Base-by-base conservation (phyloP, 2,888 invertebrate species). In the Oscheius sp. region DNA sequence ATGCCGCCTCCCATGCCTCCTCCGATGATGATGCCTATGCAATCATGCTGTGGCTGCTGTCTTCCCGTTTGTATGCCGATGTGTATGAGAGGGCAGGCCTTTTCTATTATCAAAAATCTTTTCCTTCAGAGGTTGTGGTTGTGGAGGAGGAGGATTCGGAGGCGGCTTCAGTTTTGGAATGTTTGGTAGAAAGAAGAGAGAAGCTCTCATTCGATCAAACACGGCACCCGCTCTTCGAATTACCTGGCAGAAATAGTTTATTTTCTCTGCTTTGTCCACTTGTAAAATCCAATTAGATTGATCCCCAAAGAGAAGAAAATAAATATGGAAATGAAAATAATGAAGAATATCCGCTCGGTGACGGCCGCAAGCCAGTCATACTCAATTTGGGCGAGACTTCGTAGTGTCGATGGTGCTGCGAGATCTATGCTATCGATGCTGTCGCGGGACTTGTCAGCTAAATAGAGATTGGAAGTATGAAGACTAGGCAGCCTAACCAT, bases 311-410 rank as follows among this genome's bases (percentile, higher is more conserved):
- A 74, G 36, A 75, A 75, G 33, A 81, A 57, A 28, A 78, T 70
- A 61, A 82, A 82, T 5, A 80, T 65, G 30, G 74, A 32, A 1
- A 81, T 49, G 50, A 82, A 82, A 2, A 74, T 56, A 54, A 82
- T 77, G 28, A 82, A 72, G 66, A 83, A 83, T 22, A 77, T 70
- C 9, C 83, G 70, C 57, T 83, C 83, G 24, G 83, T 68, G 2
- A 83, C 77, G 0, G 82, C 82, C 8, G 83, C 83, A 33, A 83
- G 72, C 82, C 82, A 83, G 63, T 83, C 83, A 68, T 76, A 83
- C 67, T 83, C 83, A 44, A 83, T 75, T 69, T 83, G 81, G 12
- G 82, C 83, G 45, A 83, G 61, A 33, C 80, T 83, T 22, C 83
- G 71, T 36, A 75, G 78, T 44, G 68, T 63, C 24, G 73, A 67